A percentile compares a stretch with the other conserved stretches of the same genome.
Evolutionary conservation across 2,797 vertebrate genomes (phyloP).

Genomic region (Acanthornis magna): DNA sequence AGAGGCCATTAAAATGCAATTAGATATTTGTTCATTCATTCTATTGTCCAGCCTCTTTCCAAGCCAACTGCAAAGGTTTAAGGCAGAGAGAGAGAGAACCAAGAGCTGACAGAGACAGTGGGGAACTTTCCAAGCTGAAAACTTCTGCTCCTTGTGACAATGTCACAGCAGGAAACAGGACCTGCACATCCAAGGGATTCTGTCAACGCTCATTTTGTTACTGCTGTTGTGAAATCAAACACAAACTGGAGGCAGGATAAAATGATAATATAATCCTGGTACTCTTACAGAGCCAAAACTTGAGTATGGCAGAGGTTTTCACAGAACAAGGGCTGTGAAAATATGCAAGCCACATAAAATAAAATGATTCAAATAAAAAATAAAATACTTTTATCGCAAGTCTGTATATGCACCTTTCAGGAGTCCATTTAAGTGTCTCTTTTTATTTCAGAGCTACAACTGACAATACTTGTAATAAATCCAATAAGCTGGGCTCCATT

Average conservation of each 20-base stretch:
- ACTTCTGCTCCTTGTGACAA: neutral
- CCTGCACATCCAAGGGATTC: rapidly evolving
- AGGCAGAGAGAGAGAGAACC: neutral
- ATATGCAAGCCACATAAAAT: neutral
- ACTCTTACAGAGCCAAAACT: neutral
- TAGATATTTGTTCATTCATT: neutral
- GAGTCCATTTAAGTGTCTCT: neutral
- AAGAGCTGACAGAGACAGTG: neutral
- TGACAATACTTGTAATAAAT: neutral
- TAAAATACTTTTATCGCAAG: neutral
- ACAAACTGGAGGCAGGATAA: neutral
- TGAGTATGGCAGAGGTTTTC: neutral
- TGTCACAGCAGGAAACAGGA: neutral
- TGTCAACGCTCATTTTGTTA: neutral
- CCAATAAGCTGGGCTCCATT: neutral
- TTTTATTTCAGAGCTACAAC: neutral
- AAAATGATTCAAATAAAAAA: neutral
- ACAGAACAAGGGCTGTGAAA: neutral
- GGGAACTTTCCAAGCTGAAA: neutral
- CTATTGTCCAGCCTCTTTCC: neutral
- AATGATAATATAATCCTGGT: neutral
- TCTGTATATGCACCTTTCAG: neutral
- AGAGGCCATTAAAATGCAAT: neutral
- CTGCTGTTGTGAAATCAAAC: neutral
- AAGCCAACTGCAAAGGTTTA: neutral